Evolutionary conservation across 2,113 vertebrate species (phyloP).

Genomic region (Toxotes jaculatrix): DNA sequence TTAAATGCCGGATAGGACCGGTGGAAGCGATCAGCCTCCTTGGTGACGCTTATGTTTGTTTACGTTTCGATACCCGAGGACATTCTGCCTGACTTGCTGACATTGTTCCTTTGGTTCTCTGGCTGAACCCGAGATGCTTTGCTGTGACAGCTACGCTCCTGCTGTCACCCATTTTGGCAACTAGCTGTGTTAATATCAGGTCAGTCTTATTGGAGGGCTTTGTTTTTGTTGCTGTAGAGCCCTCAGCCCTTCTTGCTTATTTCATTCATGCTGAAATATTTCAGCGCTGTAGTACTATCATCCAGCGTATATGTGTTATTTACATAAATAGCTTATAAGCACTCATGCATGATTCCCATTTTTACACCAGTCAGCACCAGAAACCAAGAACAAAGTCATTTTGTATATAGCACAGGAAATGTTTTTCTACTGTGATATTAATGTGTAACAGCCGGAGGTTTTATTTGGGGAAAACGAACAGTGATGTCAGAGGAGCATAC

Average conservation of each 20-base stretch:
- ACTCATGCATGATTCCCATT: neutral
- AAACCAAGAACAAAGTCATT: neutral
- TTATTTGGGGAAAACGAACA: neutral
- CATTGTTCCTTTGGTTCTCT: constrained; percentile 34
- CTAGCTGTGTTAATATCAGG: constrained; percentile 28
- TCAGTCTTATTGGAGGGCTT: constrained; percentile 32
- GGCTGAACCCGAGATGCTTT: constrained; percentile 19
- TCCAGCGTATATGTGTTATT: constrained; percentile 1
- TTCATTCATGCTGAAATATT: constrained; percentile 34
- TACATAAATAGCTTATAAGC: constrained; percentile 4
- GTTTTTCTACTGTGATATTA: neutral
- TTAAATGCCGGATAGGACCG: neutral
- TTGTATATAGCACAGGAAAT: neutral
- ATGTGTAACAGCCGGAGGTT: neutral
- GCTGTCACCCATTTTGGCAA: constrained; percentile 26
- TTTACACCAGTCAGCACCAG: neutral
- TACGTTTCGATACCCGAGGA: neutral
- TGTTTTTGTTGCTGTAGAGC: constrained; percentile 21
- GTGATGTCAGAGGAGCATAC: neutral
- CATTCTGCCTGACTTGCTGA: constrained; percentile 27
- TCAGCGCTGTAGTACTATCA: constrained; percentile 35
- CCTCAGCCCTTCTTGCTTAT: constrained; percentile 33
- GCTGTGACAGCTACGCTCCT: constrained; percentile 21
- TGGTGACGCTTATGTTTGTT: constrained; percentile 31
- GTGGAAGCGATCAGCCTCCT: constrained; percentile 1